Percentiles rank a stretch among this genome's conserved stretches.
Evolutionary conservation across 2,888 invertebrate species (phyloP).

Genomic region (Drosophila crucigera): DNA sequence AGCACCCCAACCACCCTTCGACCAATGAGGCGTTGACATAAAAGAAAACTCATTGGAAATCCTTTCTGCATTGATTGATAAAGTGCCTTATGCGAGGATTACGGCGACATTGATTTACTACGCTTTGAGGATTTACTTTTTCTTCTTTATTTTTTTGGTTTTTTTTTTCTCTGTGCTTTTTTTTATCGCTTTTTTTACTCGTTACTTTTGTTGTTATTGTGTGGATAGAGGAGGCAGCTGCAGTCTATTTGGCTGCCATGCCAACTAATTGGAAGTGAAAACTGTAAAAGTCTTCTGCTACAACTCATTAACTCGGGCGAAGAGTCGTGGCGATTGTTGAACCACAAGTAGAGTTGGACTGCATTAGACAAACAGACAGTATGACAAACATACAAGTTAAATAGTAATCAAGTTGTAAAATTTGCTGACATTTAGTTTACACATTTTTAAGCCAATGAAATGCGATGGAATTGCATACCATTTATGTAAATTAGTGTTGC

Average conservation of each 20-base stretch:
- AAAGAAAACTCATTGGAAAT: constrained; percentile 70
- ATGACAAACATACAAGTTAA: neutral
- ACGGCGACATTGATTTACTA: constrained; percentile 81
- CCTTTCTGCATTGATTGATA: constrained; percentile 81
- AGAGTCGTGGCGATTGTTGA: neutral
- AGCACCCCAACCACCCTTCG: constrained; percentile 16
- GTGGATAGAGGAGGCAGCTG: constrained; percentile 17
- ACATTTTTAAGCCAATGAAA: neutral
- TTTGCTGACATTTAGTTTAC: neutral
- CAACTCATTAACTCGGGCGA: constrained; percentile 21
- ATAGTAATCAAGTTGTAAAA: neutral
- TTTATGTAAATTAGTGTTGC: neutral
- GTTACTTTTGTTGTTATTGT: neutral
- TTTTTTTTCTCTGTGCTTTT: neutral
- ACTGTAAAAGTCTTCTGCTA: constrained; percentile 14
- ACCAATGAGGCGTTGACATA: constrained; percentile 64
- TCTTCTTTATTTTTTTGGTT: constrained; percentile 5
- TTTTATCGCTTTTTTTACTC: neutral
- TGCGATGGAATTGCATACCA: neutral
- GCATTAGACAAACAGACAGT: neutral
- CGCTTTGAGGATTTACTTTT: constrained; percentile 59
- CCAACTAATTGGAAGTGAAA: constrained; percentile 30
- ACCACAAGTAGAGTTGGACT: neutral
- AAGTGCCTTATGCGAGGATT: constrained; percentile 82
- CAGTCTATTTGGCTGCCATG: constrained; percentile 16